Evolutionary conservation across 1,140 invertebrate genomes (phyloP).

Genomic region (Prorops nasuta): DNA sequence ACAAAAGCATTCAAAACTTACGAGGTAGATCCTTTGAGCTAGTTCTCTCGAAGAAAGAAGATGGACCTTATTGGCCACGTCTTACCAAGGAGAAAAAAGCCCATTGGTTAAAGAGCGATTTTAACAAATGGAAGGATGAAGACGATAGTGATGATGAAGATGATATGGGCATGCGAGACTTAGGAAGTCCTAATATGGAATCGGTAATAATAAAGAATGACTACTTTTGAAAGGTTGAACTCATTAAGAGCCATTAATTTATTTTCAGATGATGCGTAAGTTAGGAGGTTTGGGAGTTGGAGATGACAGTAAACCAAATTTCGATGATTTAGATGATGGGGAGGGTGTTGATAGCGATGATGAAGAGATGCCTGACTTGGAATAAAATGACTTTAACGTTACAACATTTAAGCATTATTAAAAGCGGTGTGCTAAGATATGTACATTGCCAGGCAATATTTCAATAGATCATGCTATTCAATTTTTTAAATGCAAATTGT

Average conservation of each 20-base stretch:
- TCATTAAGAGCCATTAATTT: too few species aligned
- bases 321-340: constrained; percentile 55
- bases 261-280: constrained; percentile 58
- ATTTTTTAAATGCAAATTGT: constrained; percentile 30
- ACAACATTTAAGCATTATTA: constrained; percentile 28
- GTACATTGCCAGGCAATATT: constrained; percentile 26
- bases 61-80: constrained; percentile 82
- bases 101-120: constrained; percentile 97
- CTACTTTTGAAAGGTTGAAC: too few species aligned
- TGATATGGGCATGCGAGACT: constrained; percentile 28
- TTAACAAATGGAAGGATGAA: constrained; percentile 96
- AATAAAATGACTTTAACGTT: constrained; percentile 41
- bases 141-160: constrained; percentile 74
- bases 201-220: too few species aligned
- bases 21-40: constrained; percentile 63
- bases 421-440: constrained; percentile 24
- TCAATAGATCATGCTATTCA: constrained; percentile 28
- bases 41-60: constrained; percentile 64
- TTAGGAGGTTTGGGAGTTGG: constrained; percentile 58
- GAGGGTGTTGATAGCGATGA: constrained; percentile 58
- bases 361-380: constrained; percentile 60
- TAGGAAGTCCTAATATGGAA: constrained; percentile 58
- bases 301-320: constrained; percentile 50
- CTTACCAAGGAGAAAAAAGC: constrained; percentile 87
- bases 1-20: constrained; percentile 66